A percentile compares a stretch with the other conserved stretches of the same genome.
These are phyloP conservation scores for Gastrophysa polygoni DNA, from an alignment of 2,888 invertebrate genomes.

Conservation along the genomic window DNA sequence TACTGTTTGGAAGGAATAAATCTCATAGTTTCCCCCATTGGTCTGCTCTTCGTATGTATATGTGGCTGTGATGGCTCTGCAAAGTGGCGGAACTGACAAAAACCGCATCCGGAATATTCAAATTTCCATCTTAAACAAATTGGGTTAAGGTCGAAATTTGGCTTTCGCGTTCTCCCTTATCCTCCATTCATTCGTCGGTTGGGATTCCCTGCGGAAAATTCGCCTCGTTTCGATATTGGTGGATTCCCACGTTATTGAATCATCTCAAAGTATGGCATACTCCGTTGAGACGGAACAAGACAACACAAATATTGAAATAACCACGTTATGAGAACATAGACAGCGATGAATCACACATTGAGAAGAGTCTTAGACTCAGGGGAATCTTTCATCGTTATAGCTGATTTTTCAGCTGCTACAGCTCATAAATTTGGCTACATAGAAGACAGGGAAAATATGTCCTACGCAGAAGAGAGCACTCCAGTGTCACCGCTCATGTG, in stretches of 20 bases:
- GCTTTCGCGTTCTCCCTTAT: neutral
- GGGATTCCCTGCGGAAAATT: neutral
- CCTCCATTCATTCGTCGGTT: neutral
- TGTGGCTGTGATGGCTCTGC: neutral
- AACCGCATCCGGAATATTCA: neutral
- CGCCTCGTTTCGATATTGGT: neutral
- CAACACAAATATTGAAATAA: too few species aligned
- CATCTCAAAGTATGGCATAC: neutral
- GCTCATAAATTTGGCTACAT: too few species aligned
- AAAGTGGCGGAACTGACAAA: neutral
- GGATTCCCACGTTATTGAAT: neutral
- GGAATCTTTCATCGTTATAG: too few species aligned
- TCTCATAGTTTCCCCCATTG: too few species aligned
- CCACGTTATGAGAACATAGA: too few species aligned
- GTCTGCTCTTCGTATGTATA: neutral
- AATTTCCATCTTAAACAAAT: constrained; percentile 11
- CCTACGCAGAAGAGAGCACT: too few species aligned
- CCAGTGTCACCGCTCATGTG: too few species aligned
- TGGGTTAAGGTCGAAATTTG: constrained; percentile 10
- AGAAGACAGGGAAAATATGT: too few species aligned
- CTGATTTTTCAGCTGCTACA: too few species aligned
- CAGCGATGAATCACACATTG: too few species aligned
- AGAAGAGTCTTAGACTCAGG: too few species aligned
- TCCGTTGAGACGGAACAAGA: neutral
- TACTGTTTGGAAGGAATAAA: too few species aligned